Evolutionary conservation across 2,113 vertebrate genomes (phyloP), one percentile per base, ranked within the genome.

Genomic region (Sminthopsis crassicaudata): DNA sequence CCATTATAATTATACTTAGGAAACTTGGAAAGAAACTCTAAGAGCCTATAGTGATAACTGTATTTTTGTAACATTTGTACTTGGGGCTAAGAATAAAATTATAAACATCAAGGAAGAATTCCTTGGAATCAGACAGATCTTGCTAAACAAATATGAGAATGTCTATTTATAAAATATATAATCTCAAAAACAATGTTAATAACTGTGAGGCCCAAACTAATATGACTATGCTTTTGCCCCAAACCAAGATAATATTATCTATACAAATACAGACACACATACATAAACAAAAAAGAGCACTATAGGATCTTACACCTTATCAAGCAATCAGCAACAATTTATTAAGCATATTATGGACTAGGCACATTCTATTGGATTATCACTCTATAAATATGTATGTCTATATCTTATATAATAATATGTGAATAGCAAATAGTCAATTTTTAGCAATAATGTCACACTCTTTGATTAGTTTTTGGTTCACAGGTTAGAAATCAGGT

Each of bases 81-180:
- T 95, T 94, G 90, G 91, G 96, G 96, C n/a, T 92, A 95, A 97
- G 94, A 95, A 91, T 46, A 53, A 96, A 97, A 97, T 54, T 91
- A 96, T 46, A 94, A 91, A 96, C 57, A 52, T 4, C 8, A 52
- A 94, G 30, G 50, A 60, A 88, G 57, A 94, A 91, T 25, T 91
- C 90, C 88, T 53, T 89, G 48, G 91, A 94, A n/a, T 67, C 30
- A 67, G 54, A 98, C 90, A 97, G n/a, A 94, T 9, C 51, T 42
- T 90, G 46, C 7, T 53, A 92, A 48, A n/a, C 27, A 93, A 93
- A 93, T 84, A 96, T 95, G 95, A 95, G 91, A 84, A 57, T 93
- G 23, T 92, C 90, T 94, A 55, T 25, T 96, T 84, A 94, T 96
- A 96, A 96, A 97, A 93, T 90, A 94, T 94, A 88, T n/a, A 96